Evolutionary conservation across 2,888 invertebrate species (phyloP), one percentile per base, ranked within the genome.

Genomic region (Eretmocerus hayati): DNA sequence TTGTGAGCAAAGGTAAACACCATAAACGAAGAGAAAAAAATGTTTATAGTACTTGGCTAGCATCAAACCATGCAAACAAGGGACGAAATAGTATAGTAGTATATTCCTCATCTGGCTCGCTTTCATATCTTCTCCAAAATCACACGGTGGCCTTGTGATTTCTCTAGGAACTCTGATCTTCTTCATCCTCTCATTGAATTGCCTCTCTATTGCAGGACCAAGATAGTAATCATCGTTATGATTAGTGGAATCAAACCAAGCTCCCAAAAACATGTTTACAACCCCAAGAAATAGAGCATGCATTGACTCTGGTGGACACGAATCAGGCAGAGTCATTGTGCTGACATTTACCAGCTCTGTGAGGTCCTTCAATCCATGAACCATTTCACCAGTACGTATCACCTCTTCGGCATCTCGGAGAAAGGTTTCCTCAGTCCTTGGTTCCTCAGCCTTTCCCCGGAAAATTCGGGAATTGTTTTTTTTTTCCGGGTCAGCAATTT

Each of bases 31-130:
- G 20, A 39, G n/a, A 37, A 22, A 40, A 50, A 50, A 52, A 20
- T 55, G 52, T 32, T 30, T 43, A 18, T 46, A 43, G 39, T 37
- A 50, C 13, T 36, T 41, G 6, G 30, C 15, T 9, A 38, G 30
- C 38, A 55, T 15, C 11, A 56, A 8, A 18, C 37, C 46, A 32
- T 46, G 49, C 16, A 54, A 19, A 43, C 46, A 48, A 8, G 48
- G 46, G 19, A 56, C 13, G n/a, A 51, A 54, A 18, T 55, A 56
- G 22, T 52, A 56, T 2, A 53, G 42, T 18, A 52, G 22, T 42
- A 54, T 55, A 40, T 47, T 36, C 30, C 45, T 53, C 16, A 32
- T 49, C 18, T 54, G 44, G 5, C 46, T 53, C 13, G 48, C 52
- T 42, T 55, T 52, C 42, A 43, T 50, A 19, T 19, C 45, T n/a